Conservation (phyloP, 2,888 invertebrate genomes). For the Sarcophaga rosellei region DNA sequence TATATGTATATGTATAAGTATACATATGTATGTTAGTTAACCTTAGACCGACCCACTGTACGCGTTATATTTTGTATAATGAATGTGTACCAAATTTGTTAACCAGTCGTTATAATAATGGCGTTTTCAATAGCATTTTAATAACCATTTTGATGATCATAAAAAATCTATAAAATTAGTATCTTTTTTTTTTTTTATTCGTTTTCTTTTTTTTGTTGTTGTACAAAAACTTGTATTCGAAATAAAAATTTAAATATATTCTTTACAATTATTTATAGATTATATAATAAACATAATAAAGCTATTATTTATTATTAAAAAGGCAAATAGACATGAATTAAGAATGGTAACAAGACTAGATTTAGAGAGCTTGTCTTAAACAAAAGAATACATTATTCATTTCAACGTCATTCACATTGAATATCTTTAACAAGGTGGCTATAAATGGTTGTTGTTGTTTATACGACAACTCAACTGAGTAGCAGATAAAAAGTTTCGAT, state of each 20-base stretch:
- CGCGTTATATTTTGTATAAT: no score
- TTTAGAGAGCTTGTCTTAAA: no score
- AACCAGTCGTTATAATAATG: not conserved
- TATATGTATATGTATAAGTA: not conserved
- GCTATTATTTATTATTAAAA: not conserved
- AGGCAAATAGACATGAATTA: not conserved
- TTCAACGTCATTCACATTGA: no score
- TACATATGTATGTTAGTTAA: not conserved
- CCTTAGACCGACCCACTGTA: constrained; percentile 18
- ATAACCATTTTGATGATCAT: not conserved
- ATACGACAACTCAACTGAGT: no score
- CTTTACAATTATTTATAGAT: not conserved
- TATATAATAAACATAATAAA: not conserved
- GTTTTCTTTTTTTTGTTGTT: no score
- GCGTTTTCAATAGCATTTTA: not conserved
- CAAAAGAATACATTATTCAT: no score
- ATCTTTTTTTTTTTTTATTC: not conserved
- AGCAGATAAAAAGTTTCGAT: no score
- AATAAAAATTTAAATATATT: not conserved
- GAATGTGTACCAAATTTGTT: not conserved
- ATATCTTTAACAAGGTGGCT: no score
- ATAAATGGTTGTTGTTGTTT: no score
- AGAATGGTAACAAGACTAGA: not conserved
- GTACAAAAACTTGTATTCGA: not conserved
- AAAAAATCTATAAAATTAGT: not conserved